Evolutionary conservation across 1,140 invertebrate species (phyloP).

Genomic region (Globodera ellingtonae): DNA sequence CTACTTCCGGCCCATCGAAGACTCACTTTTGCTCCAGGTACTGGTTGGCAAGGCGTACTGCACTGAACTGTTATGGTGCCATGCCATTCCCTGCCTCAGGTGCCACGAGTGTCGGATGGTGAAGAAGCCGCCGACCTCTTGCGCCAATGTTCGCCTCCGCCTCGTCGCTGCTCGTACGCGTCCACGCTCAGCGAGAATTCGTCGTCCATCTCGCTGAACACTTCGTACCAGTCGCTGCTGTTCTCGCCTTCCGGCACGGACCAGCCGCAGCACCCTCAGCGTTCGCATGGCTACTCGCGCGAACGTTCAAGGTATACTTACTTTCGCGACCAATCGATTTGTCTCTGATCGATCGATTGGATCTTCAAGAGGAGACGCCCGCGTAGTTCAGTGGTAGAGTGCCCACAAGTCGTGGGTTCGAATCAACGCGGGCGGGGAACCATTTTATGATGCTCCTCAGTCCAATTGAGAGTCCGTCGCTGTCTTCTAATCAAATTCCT

Average conservation of each 20-base stretch:
- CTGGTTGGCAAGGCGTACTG: neutral
- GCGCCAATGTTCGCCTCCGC: constrained; percentile 51
- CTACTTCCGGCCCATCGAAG: constrained; percentile 18
- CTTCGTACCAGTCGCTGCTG: constrained; percentile 52
- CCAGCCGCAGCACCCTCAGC: neutral
- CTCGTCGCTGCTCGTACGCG: constrained; percentile 45
- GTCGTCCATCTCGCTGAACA: constrained; percentile 43
- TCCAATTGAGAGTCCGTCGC: no score
- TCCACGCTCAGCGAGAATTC: constrained; percentile 53
- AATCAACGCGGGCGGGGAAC: no score
- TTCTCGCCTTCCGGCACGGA: constrained; percentile 37
- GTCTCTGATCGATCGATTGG: no score
- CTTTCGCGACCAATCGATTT: neutral
- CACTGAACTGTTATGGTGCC: neutral
- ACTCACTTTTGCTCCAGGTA: constrained; percentile 44
- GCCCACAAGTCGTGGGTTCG: no score
- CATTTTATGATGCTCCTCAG: no score
- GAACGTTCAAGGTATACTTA: neutral
- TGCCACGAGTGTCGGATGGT: neutral
- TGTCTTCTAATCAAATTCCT: neutral
- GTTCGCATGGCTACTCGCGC: neutral
- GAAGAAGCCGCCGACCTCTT: neutral
- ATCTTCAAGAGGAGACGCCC: constrained; percentile 8
- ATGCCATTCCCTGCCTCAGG: neutral
- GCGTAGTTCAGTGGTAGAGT: neutral